A percentile compares a stretch with the other conserved stretches of the same genome.
Evolutionary conservation across 2,113 vertebrate species (phyloP).

Genomic region (Condylura cristata): DNA sequence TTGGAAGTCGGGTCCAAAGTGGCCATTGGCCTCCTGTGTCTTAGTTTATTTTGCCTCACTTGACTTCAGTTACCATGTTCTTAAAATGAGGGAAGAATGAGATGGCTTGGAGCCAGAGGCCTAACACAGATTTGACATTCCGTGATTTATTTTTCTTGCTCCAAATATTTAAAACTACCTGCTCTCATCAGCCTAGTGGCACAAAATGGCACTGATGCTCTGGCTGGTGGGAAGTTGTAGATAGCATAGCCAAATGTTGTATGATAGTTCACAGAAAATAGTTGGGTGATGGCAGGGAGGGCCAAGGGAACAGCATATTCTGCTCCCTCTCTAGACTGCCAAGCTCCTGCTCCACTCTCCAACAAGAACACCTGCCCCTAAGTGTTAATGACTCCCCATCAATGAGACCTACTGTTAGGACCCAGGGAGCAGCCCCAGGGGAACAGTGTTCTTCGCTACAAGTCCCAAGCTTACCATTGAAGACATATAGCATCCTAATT

Average conservation of each 20-base stretch:
- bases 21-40: neutral
- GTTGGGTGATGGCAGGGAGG: neutral
- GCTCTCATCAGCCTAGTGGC: too few species aligned
- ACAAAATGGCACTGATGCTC: neutral
- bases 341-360: neutral
- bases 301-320: neutral
- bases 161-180: neutral
- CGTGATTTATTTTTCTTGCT: neutral
- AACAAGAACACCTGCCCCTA: neutral
- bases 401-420: neutral
- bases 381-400: neutral
- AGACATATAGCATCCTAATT: neutral
- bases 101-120: neutral
- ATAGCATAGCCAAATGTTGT: neutral
- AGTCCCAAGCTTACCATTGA: neutral
- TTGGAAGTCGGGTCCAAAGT: fast-evolving
- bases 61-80: neutral
- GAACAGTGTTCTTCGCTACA: neutral
- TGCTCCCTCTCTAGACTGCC: neutral
- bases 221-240: neutral
- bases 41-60: neutral
- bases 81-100: neutral
- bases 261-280: neutral
- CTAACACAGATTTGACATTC: neutral
- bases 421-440: too few species aligned